phyloP scores from a whole-genome alignment of 2,888 invertebrate species.

The Phragmatobia fuliginosa region DNA sequence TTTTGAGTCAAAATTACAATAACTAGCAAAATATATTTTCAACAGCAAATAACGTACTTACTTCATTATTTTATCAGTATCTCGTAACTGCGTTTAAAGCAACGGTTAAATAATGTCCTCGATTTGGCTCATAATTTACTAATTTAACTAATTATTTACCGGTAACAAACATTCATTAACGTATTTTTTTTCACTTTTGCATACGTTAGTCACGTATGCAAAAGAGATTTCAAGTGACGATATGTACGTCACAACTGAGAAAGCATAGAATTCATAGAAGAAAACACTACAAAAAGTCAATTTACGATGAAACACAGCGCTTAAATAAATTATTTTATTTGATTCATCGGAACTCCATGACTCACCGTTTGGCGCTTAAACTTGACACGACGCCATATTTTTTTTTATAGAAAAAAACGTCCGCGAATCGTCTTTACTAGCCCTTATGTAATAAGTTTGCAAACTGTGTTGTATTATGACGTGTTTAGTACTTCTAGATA shows the following conservation, averaged over 20 bases:
- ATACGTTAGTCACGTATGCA: constrained; percentile 4
- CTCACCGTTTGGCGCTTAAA: constrained; percentile 48
- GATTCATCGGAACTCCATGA: constrained; percentile 47
- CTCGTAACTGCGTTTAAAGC: background rate
- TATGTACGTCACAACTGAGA: constrained; percentile 5
- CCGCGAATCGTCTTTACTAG: constrained; percentile 32
- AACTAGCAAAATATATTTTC: background rate
- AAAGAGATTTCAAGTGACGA: constrained; percentile 16
- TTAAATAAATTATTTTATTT: constrained; percentile 30
- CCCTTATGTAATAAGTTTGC: constrained; percentile 36
- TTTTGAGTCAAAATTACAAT: background rate
- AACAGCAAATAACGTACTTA: background rate
- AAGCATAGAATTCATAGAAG: constrained; percentile 32
- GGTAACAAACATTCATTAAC: background rate
- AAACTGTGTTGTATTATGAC: constrained; percentile 41
- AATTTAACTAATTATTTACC: background rate
- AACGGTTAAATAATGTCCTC: background rate
- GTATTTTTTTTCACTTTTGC: no score
- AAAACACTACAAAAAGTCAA: constrained; percentile 19
- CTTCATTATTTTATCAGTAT: background rate
- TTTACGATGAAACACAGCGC: constrained; percentile 26
- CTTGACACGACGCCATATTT: constrained; percentile 43
- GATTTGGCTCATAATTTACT: background rate
- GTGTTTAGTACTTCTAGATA: constrained; percentile 26
- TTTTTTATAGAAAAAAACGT: constrained; percentile 35